Conservation (phyloP, 2,113 vertebrate species). For the Rhinopithecus roxellana region DNA sequence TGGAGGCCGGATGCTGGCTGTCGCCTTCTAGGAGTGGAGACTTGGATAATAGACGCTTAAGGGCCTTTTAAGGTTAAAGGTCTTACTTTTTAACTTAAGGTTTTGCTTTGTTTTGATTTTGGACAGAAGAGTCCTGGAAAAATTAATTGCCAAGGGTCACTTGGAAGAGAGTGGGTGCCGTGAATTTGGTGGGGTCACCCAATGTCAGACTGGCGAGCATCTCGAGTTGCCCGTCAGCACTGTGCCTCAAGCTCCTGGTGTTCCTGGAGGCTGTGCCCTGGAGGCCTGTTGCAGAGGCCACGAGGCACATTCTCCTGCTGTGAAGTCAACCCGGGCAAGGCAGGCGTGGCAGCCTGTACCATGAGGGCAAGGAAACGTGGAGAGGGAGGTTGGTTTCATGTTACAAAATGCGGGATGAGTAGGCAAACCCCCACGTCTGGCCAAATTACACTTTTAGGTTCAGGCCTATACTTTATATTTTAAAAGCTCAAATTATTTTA, state of each 20-base stretch:
- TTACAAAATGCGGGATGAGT: not conserved
- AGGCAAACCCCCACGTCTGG: not conserved
- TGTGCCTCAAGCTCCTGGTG: no score
- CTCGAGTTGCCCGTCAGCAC: accelerated
- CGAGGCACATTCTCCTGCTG: accelerated
- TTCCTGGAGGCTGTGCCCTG: not conserved
- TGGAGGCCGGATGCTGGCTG: not conserved
- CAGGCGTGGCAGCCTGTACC: accelerated
- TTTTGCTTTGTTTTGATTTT: not conserved
- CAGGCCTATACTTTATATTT: not conserved
- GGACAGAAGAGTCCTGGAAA: not conserved
- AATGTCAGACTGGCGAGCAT: accelerated
- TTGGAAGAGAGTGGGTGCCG: not conserved
- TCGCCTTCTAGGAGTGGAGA: no score
- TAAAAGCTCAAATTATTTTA: constrained; percentile 22
- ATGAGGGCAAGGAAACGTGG: not conserved
- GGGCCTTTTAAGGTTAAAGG: accelerated
- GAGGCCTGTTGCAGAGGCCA: not conserved
- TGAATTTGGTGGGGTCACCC: accelerated
- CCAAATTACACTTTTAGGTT: not conserved
- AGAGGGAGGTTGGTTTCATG: not conserved
- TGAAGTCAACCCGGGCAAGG: accelerated
- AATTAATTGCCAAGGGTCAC: not conserved
- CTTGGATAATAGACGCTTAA: no score
- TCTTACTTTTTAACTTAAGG: no score